Evolutionary conservation across 2,888 invertebrate genomes (phyloP), one percentile per base, ranked within the genome.

Genomic region (Drosophila algonquin): DNA sequence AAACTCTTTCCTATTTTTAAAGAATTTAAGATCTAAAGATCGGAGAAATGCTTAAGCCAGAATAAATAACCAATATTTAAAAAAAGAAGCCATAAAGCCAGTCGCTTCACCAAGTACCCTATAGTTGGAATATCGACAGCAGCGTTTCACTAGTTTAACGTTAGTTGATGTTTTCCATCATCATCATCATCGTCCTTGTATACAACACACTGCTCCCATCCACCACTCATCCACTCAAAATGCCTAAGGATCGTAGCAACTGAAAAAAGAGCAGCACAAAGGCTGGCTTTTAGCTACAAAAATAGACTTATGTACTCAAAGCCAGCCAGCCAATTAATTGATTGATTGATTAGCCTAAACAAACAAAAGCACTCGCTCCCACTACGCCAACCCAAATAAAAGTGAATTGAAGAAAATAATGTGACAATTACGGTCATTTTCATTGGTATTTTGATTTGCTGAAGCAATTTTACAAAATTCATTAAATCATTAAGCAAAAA

Each of bases 311-410:
- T 56, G 56, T 9, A 53, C 48, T 71, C 56, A 53, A 54, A 76
- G 73, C 56, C 63, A 63, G 51, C n/a, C 50, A 75, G 67, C 10
- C 81, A 79, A 77, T 84, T 85, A 85, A 85, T 87, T 85, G 85
- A 87, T 89, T 27, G 81, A 82, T 82, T 87, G 85, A 85, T 85
- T 87, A 79, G 86, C 63, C 71, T 55, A 58, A 55, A 27, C 55
- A 47, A 64, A 53, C 55, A 52, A 57, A 21, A 35, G 54, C 24
- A 57, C 35, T 27, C 44, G n/a, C 30, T 51, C 18, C 27, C n/a
- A n/a, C n/a, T 48, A 10, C 30, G 30, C 48, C 47, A 44, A 30
- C 16, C 27, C 52, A 71, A 70, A 59, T 56, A 65, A 56, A 47
- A 73, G 57, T 70, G 76, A 70, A 69, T 65, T 58, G 63, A 69